Percentiles rank a stretch among this genome's conserved stretches.
These are phyloP conservation scores for Argyresthia albistria DNA, from an alignment of 2,888 invertebrate genomes.

Conservation along the genomic window DNA sequence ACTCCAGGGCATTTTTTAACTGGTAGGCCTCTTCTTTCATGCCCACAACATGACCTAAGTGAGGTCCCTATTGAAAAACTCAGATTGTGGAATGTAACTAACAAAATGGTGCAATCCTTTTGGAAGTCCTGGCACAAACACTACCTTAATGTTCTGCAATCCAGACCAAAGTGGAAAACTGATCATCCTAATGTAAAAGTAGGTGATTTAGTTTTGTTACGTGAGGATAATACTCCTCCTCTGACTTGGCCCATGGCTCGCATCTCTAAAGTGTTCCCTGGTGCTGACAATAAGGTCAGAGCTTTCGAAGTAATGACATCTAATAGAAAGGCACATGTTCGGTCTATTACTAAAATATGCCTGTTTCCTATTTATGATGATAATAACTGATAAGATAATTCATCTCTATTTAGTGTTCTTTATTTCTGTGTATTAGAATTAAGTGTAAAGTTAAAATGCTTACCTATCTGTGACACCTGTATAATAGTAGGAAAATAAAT, in stretches of 20 bases:
- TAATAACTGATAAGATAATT: no score
- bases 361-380: neutral
- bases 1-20: constrained; percentile 25
- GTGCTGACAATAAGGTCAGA: constrained; percentile 3
- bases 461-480: no score
- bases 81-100: constrained; percentile 5
- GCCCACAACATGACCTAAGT: constrained; percentile 15
- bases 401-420: no score
- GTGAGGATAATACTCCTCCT: neutral
- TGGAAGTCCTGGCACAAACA: constrained; percentile 12
- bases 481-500: no score
- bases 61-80: constrained; percentile 10
- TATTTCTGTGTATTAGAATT: no score
- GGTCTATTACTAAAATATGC: constrained; percentile 4
- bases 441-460: no score
- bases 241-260: constrained; percentile 2
- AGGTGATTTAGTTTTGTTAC: neutral
- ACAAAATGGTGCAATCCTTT: constrained; percentile 10
- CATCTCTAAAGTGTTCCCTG: constrained; percentile 1
- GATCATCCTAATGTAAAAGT: constrained; percentile 1
- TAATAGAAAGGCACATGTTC: neutral
- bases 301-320: constrained; percentile 3
- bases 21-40: constrained; percentile 8
- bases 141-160: constrained; percentile 11
- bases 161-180: constrained; percentile 11